Conservation (phyloP, 2,888 invertebrate genomes). For the Drosophila neotestacea region DNA sequence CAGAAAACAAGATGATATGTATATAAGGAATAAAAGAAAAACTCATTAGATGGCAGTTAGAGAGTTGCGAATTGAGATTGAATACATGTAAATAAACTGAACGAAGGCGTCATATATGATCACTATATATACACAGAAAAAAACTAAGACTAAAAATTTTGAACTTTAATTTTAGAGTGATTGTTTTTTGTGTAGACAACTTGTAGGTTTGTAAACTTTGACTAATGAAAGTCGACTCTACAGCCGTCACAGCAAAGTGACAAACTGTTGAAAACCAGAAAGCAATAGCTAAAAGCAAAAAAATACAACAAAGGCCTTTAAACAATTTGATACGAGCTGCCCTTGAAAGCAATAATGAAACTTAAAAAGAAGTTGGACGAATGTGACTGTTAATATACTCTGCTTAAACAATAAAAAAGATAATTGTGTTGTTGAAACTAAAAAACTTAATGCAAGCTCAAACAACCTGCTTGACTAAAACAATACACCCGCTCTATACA, state of each 20-base stretch:
- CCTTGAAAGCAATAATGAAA: conserved; percentile 60
- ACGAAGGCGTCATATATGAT: conserved; percentile 38
- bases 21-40: conserved; percentile 7
- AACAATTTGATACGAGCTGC: conserved; percentile 73
- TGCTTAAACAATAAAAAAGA: neutral
- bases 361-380: neutral
- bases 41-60: conserved; percentile 38
- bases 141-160: neutral
- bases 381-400: conserved; percentile 23
- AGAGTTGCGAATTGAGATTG: conserved; percentile 25
- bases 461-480: neutral
- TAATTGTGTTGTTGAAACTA: no score
- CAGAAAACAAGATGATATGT: neutral
- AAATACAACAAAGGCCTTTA: conserved; percentile 54
- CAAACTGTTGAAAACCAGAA: conserved; percentile 52
- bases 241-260: conserved; percentile 66
- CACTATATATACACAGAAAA: conserved; percentile 41
- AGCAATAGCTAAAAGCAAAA: conserved; percentile 18
- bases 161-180: no score
- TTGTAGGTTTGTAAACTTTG: neutral
- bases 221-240: conserved; percentile 33
- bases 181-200: no score
- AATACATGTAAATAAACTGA: conserved; percentile 25
- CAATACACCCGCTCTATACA: neutral
- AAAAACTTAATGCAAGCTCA: no score